A percentile compares a stretch with the other conserved stretches of the same genome.
phyloP scores from a whole-genome alignment of 1,140 invertebrate genomes.

The Drosophila sp. region DNA sequence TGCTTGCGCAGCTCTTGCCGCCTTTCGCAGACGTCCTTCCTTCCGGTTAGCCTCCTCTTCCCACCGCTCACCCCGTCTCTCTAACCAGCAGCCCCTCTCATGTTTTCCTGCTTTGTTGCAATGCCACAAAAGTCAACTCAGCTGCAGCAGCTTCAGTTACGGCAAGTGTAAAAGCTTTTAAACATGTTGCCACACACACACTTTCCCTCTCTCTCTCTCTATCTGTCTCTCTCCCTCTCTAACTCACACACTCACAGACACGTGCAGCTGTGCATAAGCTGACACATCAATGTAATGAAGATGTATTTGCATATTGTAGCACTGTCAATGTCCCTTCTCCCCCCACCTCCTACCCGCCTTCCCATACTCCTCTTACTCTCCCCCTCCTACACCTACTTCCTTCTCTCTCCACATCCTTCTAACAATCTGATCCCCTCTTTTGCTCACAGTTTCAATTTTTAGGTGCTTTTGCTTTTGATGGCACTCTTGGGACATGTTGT shows the following conservation, averaged over 20 bases:
- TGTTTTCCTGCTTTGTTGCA: constrained; percentile 32
- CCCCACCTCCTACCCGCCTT: not conserved
- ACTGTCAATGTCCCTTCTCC: constrained; percentile 61
- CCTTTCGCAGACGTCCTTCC: constrained; percentile 61
- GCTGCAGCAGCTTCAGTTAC: constrained; percentile 48
- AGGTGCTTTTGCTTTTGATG: constrained; percentile 70
- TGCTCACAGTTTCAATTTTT: constrained; percentile 36
- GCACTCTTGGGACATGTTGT: constrained; percentile 53
- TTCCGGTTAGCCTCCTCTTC: not conserved
- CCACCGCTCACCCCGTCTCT: too few species aligned
- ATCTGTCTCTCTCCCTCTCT: constrained; percentile 1
- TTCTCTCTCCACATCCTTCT: not conserved
- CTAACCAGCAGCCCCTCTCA: not conserved
- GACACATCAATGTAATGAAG: constrained; percentile 83
- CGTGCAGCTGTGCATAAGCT: constrained; percentile 71
- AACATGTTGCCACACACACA: constrained; percentile 61
- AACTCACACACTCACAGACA: constrained; percentile 12
- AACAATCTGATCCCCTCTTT: not conserved
- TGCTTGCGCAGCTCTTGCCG: constrained; percentile 75
- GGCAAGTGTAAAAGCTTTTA: constrained; percentile 82
- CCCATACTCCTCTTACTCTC: not conserved
- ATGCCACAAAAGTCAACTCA: constrained; percentile 68
- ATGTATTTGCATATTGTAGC: constrained; percentile 83
- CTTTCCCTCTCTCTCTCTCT: not conserved
- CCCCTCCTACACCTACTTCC: not conserved